These are phyloP conservation scores for Caloenas nicobarica DNA, from an alignment of 2,113 vertebrate genomes.

Conservation along the genomic window DNA sequence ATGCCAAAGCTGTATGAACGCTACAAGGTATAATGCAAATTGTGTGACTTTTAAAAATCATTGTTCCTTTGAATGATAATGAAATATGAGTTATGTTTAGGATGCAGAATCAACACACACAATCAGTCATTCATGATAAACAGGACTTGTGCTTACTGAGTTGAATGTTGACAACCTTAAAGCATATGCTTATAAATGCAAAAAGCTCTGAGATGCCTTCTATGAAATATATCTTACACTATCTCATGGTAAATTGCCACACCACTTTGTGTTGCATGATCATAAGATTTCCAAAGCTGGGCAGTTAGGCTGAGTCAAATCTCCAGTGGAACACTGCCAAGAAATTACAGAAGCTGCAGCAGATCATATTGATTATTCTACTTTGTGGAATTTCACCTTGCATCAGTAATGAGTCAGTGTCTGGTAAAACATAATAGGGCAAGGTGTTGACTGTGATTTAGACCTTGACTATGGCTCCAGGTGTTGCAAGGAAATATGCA, in stretches of 20 bases:
- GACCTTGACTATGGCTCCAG: not conserved
- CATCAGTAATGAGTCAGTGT: not conserved
- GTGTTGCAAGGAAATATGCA: not conserved
- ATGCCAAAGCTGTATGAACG: not conserved
- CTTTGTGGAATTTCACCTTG: not conserved
- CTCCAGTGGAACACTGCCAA: not conserved
- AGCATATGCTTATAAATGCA: not conserved
- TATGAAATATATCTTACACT: not conserved
- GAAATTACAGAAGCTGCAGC: not conserved
- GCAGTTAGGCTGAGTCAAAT: not conserved
- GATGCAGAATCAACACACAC: not conserved
- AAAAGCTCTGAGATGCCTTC: not conserved
- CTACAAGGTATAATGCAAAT: not conserved
- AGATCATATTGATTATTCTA: not conserved
- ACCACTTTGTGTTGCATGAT: not conserved
- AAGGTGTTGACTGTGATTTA: not conserved
- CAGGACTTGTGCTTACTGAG: not conserved
- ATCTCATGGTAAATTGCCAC: not conserved
- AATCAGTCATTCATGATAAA: not conserved
- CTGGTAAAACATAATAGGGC: not conserved
- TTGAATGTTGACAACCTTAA: not conserved
- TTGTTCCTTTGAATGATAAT: not conserved
- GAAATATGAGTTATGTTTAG: not conserved
- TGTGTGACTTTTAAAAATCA: not conserved
- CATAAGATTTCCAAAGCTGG: not conserved